Evolutionary conservation across 2,797 vertebrate species (phyloP), one percentile per base, ranked within the genome.

Genomic region (Lacerta agilis): DNA sequence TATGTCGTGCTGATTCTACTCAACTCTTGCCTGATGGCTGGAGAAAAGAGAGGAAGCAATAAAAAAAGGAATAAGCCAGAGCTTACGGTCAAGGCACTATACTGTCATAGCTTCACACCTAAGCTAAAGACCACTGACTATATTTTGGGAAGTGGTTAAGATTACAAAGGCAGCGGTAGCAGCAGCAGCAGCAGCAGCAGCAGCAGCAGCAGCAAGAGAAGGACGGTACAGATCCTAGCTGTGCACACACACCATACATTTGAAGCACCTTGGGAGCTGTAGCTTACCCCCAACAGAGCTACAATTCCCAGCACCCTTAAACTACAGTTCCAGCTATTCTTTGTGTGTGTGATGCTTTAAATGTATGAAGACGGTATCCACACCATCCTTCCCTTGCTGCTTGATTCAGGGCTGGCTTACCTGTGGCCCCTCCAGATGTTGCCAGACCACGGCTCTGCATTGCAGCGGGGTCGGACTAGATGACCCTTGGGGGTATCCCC

Each of bases 21-120:
- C 89, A 99, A 97, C 98, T 99, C 99, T 97, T 98, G 98, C 98
- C 98, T 98, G 97, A 99, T 99, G 96, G 98, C 99, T 88, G 38
- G 43, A 17, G 17, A 25, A 29, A 61, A 79, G 49, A 29, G 77
- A 67, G 6, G 55, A 33, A 33, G 29, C 1, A 81, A 23, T 8
- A 83, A 58, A n/a, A 81, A 55, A 61, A 61, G n/a, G 8, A 29
- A 1, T 72, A 79, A 64, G 64, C 33, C 38, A 36, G 75, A 27
- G 8, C 9, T 17, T 33, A 15, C n/a, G 3, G 29, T 38, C 55
- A 76, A 67, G 43, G 69, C 71, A 41, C 4, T 20, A 29, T 49
- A 27, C 2, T 4, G 23, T 38, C 43, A 67, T 77, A 85, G 36
- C 41, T 4, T 79, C 36, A 58, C 8, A 15, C 8, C 20, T 29